Conservation (phyloP, 2,888 invertebrate genomes). For the Oithona nana region DNA sequence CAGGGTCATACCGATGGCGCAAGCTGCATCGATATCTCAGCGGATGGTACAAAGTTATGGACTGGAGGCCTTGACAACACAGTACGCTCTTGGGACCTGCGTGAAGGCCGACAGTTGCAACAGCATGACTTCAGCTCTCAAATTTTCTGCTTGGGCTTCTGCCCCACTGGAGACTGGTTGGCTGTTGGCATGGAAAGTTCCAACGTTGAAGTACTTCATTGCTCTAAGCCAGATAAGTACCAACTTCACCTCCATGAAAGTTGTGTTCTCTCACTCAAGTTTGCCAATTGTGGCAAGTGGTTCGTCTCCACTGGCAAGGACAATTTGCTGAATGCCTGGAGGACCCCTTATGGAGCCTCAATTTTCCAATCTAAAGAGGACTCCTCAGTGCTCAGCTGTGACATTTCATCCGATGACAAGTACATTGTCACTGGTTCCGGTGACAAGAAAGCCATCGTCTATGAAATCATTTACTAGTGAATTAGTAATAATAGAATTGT, state of each 20-base stretch:
- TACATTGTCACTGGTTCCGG: slow-evolving; percentile 92
- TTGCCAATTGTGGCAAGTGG: slow-evolving; percentile 87
- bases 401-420: slow-evolving; percentile 88
- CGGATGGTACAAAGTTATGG: slow-evolving; percentile 78
- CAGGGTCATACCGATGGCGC: slow-evolving; percentile 90
- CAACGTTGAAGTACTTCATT: slow-evolving; percentile 75
- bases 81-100: slow-evolving; percentile 78
- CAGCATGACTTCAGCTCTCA: slow-evolving; percentile 78
- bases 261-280: slow-evolving; percentile 79
- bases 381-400: slow-evolving; percentile 86
- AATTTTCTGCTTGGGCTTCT: slow-evolving; percentile 86
- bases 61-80: slow-evolving; percentile 89
- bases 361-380: slow-evolving; percentile 81
- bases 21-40: slow-evolving; percentile 82
- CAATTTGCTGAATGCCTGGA: slow-evolving; percentile 80
- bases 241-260: slow-evolving; percentile 87
- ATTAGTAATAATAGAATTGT: background rate
- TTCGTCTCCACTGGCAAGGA: slow-evolving; percentile 89
- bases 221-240: slow-evolving; percentile 78
- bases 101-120: slow-evolving; percentile 74
- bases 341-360: slow-evolving; percentile 81
- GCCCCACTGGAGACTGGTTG: slow-evolving; percentile 84
- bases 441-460: slow-evolving; percentile 88
- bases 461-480: slow-evolving; percentile 66
- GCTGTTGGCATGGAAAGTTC: slow-evolving; percentile 95